These are phyloP conservation scores for Metalampra italica DNA, from an alignment of 2,888 invertebrate genomes.

Conservation along the genomic window DNA sequence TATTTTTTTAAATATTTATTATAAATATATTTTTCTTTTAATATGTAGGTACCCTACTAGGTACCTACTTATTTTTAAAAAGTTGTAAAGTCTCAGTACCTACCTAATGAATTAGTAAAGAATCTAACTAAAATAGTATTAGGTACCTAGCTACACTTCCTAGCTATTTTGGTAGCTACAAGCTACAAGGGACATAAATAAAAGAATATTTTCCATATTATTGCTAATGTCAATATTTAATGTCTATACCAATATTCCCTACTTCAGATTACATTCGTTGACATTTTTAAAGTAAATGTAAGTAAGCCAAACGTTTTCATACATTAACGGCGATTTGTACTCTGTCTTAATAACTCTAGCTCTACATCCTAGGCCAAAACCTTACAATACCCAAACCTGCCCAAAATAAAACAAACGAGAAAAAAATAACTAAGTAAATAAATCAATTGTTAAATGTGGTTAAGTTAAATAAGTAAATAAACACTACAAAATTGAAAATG, in stretches of 20 bases:
- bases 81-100: too few relatives aligned
- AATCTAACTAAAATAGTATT: too few relatives aligned
- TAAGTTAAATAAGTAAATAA: constrained; percentile 56
- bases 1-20: too few relatives aligned
- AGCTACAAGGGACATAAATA: constrained; percentile 35
- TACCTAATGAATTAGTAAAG: too few relatives aligned
- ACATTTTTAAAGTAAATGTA: constrained; percentile 75
- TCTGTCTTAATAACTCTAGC: constrained; percentile 76
- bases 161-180: too few relatives aligned
- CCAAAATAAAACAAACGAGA: constrained; percentile 64
- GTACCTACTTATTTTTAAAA: too few relatives aligned
- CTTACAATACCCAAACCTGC: constrained; percentile 79
- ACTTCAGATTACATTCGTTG: constrained; percentile 80
- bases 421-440: constrained; percentile 47
- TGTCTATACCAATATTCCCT: constrained; percentile 75
- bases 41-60: too few relatives aligned
- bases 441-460: constrained; percentile 51
- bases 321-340: constrained; percentile 75
- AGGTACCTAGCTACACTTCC: too few relatives aligned
- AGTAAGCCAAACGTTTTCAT: constrained; percentile 73
- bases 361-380: constrained; percentile 77
- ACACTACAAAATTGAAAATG: constrained; percentile 54
- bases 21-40: too few relatives aligned
- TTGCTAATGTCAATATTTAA: constrained; percentile 80
- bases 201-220: constrained; percentile 68